phyloP scores from a whole-genome alignment of 2,113 vertebrate genomes.

The Prinia subflava region DNA sequence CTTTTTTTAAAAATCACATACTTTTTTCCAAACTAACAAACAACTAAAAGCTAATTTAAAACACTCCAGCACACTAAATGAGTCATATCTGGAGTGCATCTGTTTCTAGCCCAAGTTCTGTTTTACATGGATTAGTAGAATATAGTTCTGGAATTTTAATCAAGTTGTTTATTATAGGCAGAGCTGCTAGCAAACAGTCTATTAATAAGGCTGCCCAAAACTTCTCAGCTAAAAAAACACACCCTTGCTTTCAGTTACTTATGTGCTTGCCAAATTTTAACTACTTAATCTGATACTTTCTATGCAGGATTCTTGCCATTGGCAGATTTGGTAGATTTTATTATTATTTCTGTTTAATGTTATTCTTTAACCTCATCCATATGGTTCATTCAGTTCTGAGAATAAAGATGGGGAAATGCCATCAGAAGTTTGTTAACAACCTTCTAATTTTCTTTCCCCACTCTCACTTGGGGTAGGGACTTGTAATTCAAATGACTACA shows the following conservation, averaged over 20 bases:
- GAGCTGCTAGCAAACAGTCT: constrained; percentile 6
- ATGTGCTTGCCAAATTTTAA: constrained; percentile 1
- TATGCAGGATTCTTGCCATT: background rate
- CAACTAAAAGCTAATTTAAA: constrained; percentile 55
- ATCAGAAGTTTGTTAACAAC: background rate
- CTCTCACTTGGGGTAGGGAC: background rate
- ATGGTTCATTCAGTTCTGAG: background rate
- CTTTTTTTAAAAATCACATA: background rate
- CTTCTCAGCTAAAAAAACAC: background rate
- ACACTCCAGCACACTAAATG: constrained; percentile 21
- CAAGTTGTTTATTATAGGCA: constrained; percentile 43
- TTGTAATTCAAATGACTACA: background rate
- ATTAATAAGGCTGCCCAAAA: constrained; percentile 20
- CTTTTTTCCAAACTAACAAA: constrained; percentile 32
- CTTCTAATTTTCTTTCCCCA: background rate
- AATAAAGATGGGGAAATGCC: background rate
- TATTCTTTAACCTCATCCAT: constrained; percentile 10
- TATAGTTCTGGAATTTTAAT: constrained; percentile 45
- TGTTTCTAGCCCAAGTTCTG: constrained; percentile 39
- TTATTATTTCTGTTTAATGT: constrained; percentile 28
- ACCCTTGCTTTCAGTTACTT: background rate
- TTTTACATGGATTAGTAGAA: constrained; percentile 34
- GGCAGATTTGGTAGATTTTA: background rate
- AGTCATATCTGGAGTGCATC: constrained; percentile 56
- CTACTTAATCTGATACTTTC: background rate